Evolutionary conservation across 2,888 invertebrate genomes (phyloP).

Genomic region (Rhabditophanes sp.): DNA sequence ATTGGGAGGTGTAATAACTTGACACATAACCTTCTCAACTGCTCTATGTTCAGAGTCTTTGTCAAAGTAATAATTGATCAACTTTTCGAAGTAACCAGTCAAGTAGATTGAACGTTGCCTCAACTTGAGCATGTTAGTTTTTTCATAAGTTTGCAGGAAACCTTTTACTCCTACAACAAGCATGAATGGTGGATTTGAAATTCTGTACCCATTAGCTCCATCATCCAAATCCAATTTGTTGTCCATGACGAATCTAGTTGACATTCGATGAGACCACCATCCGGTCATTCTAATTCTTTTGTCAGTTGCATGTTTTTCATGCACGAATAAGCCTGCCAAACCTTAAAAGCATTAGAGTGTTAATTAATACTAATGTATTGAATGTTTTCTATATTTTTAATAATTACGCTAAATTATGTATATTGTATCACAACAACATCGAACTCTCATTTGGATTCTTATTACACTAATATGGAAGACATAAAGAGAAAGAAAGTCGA

Average conservation of each 20-base stretch:
- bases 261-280: slow-evolving; percentile 52
- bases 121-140: slow-evolving; percentile 47
- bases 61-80: slow-evolving; percentile 22
- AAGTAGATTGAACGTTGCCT: slow-evolving; percentile 48
- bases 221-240: slow-evolving; percentile 46
- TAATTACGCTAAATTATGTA: too few relatives aligned
- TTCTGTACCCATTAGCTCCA: slow-evolving; percentile 49
- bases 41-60: slow-evolving; percentile 7
- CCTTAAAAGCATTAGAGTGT: too few relatives aligned
- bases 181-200: slow-evolving; percentile 51
- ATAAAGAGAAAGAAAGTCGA: too few relatives aligned
- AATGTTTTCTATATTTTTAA: too few relatives aligned
- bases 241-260: slow-evolving; percentile 47
- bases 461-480: too few relatives aligned
- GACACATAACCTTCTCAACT: slow-evolving; percentile 24
- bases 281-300: slow-evolving; percentile 48
- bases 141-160: slow-evolving; percentile 49
- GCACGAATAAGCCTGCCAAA: slow-evolving; percentile 46
- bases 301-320: slow-evolving; percentile 46
- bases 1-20: slow-evolving; percentile 50
- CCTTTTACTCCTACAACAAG: slow-evolving; percentile 47
- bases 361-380: too few relatives aligned
- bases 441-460: too few relatives aligned
- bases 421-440: too few relatives aligned
- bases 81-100: slow-evolving; percentile 51